phyloP scores from a whole-genome alignment of 2,113 vertebrate species.

The Scytalopus superciliaris region DNA sequence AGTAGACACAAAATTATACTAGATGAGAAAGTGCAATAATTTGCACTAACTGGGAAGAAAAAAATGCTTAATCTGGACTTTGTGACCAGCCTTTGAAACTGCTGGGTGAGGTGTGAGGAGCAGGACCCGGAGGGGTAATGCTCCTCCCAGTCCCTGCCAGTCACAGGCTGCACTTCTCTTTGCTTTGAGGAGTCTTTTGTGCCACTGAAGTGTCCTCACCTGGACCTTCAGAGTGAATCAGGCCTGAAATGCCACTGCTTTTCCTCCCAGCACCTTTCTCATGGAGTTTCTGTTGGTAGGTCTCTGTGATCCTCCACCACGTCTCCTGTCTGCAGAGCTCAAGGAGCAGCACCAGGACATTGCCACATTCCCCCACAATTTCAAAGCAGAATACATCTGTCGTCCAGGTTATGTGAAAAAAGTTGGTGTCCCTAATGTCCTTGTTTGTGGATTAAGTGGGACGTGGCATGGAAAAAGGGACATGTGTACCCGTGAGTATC shows the following conservation, averaged over 20 bases:
- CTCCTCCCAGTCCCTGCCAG: not conserved
- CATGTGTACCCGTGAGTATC: not conserved
- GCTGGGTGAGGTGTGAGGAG: not conserved
- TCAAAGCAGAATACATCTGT: rapidly evolving
- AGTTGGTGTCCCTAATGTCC: rapidly evolving
- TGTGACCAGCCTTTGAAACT: not conserved
- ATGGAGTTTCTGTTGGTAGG: not conserved
- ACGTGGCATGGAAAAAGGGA: rapidly evolving
- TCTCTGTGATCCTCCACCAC: rapidly evolving
- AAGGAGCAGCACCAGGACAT: rapidly evolving
- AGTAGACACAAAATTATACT: not conserved
- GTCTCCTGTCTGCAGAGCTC: not conserved
- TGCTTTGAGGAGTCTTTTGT: not conserved
- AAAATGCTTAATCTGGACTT: not conserved
- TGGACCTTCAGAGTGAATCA: too few species aligned
- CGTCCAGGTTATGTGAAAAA: not conserved
- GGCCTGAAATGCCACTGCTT: not conserved
- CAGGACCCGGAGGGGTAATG: not conserved
- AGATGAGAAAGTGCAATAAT: not conserved
- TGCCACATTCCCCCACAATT: rapidly evolving
- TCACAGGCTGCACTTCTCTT: not conserved
- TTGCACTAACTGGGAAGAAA: rapidly evolving
- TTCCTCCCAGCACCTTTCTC: not conserved
- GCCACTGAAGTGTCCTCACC: rapidly evolving
- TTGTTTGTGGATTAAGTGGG: rapidly evolving